A percentile compares a stretch with the other conserved stretches of the same genome.
These are phyloP conservation scores for Apostichopus parvimensis DNA, from an alignment of 35 echinoderm and acorn worm species.

Conservation along the genomic window DNA sequence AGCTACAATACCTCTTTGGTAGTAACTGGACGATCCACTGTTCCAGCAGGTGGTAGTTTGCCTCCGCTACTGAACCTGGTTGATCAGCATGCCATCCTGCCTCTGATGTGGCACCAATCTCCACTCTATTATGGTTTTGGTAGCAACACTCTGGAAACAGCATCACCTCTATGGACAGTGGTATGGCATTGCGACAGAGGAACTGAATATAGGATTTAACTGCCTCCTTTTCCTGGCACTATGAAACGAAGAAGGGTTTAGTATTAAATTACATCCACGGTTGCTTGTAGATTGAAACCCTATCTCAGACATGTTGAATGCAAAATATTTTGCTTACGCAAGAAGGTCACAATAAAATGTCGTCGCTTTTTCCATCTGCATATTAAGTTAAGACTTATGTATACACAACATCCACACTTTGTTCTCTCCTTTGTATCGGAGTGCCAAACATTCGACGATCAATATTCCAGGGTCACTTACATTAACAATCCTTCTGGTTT, in stretches of 20 bases:
- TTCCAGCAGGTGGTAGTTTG: conserved; percentile 74
- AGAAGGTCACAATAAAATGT: too few relatives aligned
- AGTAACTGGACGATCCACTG: conserved; percentile 95
- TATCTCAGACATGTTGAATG: too few relatives aligned
- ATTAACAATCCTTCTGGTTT: too few relatives aligned
- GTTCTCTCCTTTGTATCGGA: too few relatives aligned
- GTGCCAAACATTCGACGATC: too few relatives aligned
- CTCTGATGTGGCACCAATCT: conserved; percentile 68
- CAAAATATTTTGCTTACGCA: too few relatives aligned
- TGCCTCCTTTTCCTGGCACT: conserved; percentile 86
- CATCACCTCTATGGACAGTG: conserved; percentile 92
- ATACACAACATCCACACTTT: too few relatives aligned
- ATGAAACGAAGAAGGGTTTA: conserved; percentile 19
- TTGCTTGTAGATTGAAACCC: too few relatives aligned
- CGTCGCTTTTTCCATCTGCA: too few relatives aligned
- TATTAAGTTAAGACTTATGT: too few relatives aligned
- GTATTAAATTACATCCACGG: too few relatives aligned
- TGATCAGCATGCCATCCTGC: conserved; percentile 40
- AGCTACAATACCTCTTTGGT: conserved; percentile 68
- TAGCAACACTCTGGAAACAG: conserved; percentile 91
- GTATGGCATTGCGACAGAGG: conserved; percentile 89
- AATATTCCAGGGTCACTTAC: too few relatives aligned
- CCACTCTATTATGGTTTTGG: conserved; percentile 52
- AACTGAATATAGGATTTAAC: conserved; percentile 76
- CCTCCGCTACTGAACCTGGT: conserved; percentile 7